Conservation (phyloP, 2,113 vertebrate genomes). For the Eidolon helvum region DNA sequence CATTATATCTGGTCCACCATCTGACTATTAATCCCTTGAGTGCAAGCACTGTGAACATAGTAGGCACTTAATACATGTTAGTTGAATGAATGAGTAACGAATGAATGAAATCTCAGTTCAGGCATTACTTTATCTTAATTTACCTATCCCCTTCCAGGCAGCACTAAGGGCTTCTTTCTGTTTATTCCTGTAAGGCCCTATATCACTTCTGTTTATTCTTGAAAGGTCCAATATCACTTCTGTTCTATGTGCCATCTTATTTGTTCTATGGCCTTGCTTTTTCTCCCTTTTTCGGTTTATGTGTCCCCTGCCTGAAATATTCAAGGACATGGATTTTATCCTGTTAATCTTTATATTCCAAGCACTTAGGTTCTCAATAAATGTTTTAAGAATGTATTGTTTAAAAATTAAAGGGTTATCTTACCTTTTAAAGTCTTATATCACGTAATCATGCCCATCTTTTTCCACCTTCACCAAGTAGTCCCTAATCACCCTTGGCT, state of each 20-base stretch:
- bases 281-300: not conserved
- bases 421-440: slow-evolving; percentile 28
- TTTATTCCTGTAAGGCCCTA: not conserved
- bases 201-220: not conserved
- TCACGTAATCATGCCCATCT: not conserved
- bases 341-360: not conserved
- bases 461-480: slow-evolving; percentile 30
- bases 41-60: not conserved
- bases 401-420: slow-evolving; percentile 29
- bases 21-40: not conserved
- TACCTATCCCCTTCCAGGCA: not conserved
- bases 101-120: not conserved
- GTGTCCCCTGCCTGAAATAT: not conserved
- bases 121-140: not conserved
- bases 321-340: slow-evolving; percentile 9
- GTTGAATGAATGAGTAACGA: not conserved
- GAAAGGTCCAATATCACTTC: not conserved
- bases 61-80: not conserved
- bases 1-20: not conserved
- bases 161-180: not conserved
- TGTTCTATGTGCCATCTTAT: not conserved
- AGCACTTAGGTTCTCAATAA: not conserved
- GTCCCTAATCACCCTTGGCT: not conserved
- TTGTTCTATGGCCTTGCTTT: not conserved
- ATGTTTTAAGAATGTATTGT: slow-evolving; percentile 32